These are phyloP conservation scores for Strigamia transsilvanica DNA, from an alignment of 2,888 invertebrate species.

Conservation along the genomic window DNA sequence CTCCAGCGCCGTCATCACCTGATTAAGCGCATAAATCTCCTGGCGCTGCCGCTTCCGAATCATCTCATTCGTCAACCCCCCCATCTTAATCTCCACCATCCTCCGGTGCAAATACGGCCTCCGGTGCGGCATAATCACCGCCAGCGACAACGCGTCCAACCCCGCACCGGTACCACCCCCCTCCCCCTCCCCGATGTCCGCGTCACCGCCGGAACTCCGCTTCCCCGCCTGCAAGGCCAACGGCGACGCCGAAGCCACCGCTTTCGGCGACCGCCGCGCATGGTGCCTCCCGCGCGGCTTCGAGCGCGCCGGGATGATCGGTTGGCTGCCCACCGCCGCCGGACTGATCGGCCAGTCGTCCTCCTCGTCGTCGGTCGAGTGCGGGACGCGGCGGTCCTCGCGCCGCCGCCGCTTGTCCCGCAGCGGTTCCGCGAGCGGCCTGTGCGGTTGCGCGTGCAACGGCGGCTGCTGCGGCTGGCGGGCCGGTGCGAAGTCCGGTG, in stretches of 20 bases:
- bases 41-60: background rate
- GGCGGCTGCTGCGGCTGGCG: too few relatives aligned
- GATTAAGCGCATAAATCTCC: conserved; percentile 44
- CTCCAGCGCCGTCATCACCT: conserved; percentile 25
- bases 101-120: conserved; percentile 14
- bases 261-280: background rate
- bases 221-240: background rate
- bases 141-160: conserved; percentile 6
- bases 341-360: background rate
- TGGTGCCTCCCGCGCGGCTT: background rate
- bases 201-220: background rate
- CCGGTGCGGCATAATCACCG: background rate
- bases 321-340: background rate
- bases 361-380: conserved; percentile 4
- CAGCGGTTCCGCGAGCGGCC: too few relatives aligned
- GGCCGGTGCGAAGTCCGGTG: too few relatives aligned
- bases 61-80: background rate
- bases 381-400: background rate
- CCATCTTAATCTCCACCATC: conserved; percentile 24
- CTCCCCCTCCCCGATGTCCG: background rate
- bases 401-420: background rate
- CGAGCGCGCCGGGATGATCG: background rate
- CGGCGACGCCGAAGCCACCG: background rate
- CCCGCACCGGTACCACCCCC: background rate
- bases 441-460: background rate